Conservation (phyloP, 2,888 invertebrate species). For the Drosophila nr. perissopoda region DNA sequence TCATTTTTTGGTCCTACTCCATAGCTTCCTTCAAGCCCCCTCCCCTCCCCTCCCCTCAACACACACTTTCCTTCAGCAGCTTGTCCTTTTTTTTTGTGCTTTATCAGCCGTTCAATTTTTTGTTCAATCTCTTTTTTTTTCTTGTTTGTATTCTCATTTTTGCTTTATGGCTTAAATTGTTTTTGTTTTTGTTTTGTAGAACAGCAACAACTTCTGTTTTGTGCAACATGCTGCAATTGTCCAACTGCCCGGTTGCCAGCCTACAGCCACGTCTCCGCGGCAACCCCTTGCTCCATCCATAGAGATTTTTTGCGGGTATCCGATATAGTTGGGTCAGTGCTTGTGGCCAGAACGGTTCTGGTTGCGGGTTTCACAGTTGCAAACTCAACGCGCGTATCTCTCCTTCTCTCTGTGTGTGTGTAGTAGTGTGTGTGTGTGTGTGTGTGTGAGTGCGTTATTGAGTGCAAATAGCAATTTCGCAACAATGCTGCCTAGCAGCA, state of each 20-base stretch:
- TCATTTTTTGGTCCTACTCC: neutral
- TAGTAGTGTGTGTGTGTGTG: constrained; percentile 1
- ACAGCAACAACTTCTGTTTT: constrained; percentile 51
- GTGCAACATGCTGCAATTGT: constrained; percentile 79
- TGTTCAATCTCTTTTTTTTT: neutral
- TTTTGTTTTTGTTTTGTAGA: constrained; percentile 16
- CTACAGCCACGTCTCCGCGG: neutral
- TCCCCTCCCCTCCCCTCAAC: neutral
- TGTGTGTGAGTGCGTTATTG: constrained; percentile 77
- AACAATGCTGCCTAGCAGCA: constrained; percentile 77
- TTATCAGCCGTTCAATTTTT: constrained; percentile 48
- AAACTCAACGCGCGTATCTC: constrained; percentile 17
- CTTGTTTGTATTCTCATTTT: constrained; percentile 29
- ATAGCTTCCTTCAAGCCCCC: neutral
- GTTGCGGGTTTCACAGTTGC: constrained; percentile 71
- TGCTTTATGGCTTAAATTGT: constrained; percentile 59
- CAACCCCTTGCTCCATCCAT: constrained; percentile 17
- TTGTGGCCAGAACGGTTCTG: constrained; percentile 84
- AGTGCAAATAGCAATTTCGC: constrained; percentile 84
- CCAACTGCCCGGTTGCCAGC: constrained; percentile 15
- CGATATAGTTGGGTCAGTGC: constrained; percentile 84
- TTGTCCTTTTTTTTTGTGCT: constrained; percentile 26
- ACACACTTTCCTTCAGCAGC: constrained; percentile 10
- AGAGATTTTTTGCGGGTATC: constrained; percentile 82
- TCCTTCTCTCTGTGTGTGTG: neutral